These are phyloP conservation scores for Enhydra lutris DNA, from an alignment of 2,113 vertebrate genomes.

Conservation along the genomic window DNA sequence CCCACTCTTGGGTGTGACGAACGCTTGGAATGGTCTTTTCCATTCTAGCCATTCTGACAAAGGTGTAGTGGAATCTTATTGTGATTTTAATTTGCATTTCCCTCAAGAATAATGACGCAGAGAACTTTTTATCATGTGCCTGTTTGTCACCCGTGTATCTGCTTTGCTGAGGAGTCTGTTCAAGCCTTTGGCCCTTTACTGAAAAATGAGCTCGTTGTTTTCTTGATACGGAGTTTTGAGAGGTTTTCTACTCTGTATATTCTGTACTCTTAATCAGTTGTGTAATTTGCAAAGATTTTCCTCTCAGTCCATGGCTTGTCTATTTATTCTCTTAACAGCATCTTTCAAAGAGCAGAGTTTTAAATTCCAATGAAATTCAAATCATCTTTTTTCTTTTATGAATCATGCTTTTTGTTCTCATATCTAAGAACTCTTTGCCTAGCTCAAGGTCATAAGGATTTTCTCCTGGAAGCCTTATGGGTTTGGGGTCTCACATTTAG, in stretches of 20 bases:
- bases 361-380: neutral
- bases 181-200: neutral
- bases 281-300: neutral
- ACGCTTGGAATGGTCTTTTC: neutral
- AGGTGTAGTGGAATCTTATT: neutral
- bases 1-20: neutral
- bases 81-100: neutral
- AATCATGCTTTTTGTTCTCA: neutral
- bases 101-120: neutral
- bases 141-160: neutral
- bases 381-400: neutral
- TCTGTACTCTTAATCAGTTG: neutral
- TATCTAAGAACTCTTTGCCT: neutral
- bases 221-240: neutral
- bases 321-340: neutral
- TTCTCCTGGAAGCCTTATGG: neutral
- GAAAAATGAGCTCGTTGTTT: neutral
- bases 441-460: neutral
- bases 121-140: neutral
- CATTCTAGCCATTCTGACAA: neutral
- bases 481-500: neutral
- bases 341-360: neutral
- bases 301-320: neutral
- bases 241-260: neutral
- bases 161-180: neutral